Evolutionary conservation across 2,113 vertebrate genomes (phyloP).

Genomic region (Psephotus haematonotus): DNA sequence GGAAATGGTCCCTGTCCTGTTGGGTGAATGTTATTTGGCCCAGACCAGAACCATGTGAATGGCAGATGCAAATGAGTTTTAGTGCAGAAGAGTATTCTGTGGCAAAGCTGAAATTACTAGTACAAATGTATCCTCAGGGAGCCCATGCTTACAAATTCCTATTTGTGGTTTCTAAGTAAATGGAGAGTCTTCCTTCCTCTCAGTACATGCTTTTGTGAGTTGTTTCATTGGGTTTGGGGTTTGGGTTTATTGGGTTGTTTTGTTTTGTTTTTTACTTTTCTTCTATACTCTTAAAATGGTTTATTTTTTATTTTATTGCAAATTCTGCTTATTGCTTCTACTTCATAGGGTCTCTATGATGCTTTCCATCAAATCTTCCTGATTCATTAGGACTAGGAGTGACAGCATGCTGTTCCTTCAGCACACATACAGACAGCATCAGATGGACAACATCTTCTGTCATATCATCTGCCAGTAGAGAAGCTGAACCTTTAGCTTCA

Average conservation of each 20-base stretch:
- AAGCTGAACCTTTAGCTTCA: constrained; percentile 36
- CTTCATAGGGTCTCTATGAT: neutral
- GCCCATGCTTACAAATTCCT: neutral
- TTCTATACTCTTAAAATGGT: neutral
- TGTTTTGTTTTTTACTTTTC: neutral
- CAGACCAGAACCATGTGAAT: neutral
- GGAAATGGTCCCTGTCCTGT: neutral
- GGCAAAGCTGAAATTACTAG: neutral
- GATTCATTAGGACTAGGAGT: neutral
- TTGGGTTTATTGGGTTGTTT: neutral
- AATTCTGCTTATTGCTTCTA: neutral
- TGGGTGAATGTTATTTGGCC: neutral
- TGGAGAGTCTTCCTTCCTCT: neutral
- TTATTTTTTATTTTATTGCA: neutral
- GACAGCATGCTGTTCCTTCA: constrained; percentile 37
- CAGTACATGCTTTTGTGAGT: neutral
- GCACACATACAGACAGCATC: neutral
- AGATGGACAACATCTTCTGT: constrained; percentile 37
- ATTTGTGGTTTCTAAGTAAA: neutral
- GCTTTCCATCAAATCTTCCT: constrained; percentile 20
- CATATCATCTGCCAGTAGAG: constrained; percentile 14
- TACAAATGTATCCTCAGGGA: neutral
- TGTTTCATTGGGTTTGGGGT: neutral
- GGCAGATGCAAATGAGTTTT: neutral
- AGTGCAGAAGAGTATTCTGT: neutral